Conservation (phyloP, 2,113 vertebrate genomes). For the Zosterops lateralis region DNA sequence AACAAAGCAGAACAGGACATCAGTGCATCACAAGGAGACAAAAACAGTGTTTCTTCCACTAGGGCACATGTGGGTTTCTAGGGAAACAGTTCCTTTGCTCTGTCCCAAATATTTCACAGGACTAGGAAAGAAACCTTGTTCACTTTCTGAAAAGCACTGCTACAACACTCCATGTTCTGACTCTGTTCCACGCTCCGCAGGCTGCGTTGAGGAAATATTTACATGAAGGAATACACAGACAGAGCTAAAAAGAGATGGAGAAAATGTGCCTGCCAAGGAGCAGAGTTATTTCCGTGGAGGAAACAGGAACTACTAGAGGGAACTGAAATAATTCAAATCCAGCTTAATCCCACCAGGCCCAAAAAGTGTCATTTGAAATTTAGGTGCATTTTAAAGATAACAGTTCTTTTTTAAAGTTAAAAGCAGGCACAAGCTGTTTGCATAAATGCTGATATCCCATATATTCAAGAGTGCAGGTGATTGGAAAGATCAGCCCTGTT, state of each 20-base stretch:
- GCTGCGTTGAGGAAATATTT: constrained; percentile 30
- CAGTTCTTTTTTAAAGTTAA: background rate
- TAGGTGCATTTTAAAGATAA: background rate
- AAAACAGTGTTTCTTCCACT: rapidly evolving
- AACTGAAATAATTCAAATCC: background rate
- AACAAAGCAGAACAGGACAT: background rate
- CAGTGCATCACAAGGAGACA: too few species aligned
- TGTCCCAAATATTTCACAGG: background rate
- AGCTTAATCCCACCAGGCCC: background rate
- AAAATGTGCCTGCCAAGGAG: background rate
- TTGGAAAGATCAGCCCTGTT: background rate
- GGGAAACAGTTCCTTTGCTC: background rate
- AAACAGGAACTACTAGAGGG: constrained; percentile 15
- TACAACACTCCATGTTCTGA: background rate
- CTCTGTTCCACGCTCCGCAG: rapidly evolving
- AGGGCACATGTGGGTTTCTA: rapidly evolving
- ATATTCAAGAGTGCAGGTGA: background rate
- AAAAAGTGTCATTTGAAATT: background rate
- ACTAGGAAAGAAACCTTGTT: background rate
- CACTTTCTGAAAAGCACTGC: background rate
- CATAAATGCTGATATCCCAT: background rate
- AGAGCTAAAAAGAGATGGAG: background rate
- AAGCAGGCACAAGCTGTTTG: background rate
- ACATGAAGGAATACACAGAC: constrained; percentile 18
- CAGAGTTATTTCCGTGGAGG: background rate